phyloP scores from a whole-genome alignment of 2,797 vertebrate species.

The Buphagus erythrorhynchus region DNA sequence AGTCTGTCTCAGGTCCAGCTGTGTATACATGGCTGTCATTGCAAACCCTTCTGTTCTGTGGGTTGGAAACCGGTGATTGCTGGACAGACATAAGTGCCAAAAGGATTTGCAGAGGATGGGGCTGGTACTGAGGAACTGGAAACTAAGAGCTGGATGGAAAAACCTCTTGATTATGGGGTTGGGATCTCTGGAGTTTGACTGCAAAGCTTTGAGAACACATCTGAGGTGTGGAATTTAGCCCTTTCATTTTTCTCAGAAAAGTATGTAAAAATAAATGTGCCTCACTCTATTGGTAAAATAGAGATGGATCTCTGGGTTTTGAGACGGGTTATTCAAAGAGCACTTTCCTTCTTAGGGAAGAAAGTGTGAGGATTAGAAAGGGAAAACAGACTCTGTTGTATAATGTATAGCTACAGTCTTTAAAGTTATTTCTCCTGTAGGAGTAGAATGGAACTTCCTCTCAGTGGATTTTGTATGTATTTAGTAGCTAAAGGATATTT shows the following conservation, averaged over 20 bases:
- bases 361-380: neutral
- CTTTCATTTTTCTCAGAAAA: neutral
- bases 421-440: neutral
- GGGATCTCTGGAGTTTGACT: neutral
- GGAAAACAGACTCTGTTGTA: neutral
- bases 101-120: neutral
- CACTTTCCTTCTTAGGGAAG: neutral
- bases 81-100: accelerated
- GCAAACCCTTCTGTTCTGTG: neutral
- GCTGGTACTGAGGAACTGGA: neutral
- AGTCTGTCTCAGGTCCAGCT: neutral
- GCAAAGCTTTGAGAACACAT: neutral
- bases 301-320: neutral
- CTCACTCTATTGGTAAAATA: neutral
- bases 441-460: neutral
- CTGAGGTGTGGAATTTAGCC: neutral
- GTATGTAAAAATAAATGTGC: neutral
- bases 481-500: neutral
- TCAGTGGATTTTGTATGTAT: neutral
- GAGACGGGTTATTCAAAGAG: neutral
- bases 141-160: neutral
- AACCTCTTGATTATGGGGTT: neutral
- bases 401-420: neutral
- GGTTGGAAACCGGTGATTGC: neutral
- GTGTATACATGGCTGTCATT: neutral